A percentile compares a stretch with the other conserved stretches of the same genome.
Evolutionary conservation across 2,113 vertebrate genomes (phyloP).

Genomic region (Andinoacara biseriatus): DNA sequence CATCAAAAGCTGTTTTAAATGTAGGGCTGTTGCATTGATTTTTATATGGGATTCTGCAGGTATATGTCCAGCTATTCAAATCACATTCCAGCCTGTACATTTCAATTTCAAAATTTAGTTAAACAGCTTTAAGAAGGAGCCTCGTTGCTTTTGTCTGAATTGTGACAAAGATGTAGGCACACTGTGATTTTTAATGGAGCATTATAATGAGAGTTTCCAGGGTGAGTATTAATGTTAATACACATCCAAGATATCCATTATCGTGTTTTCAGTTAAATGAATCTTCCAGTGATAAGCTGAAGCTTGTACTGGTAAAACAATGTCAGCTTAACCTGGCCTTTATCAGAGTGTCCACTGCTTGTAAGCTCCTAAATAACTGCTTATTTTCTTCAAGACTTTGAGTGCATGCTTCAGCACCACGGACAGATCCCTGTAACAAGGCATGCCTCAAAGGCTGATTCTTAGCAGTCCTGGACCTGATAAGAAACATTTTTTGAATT

Average conservation of each 20-base stretch:
- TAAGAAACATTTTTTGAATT: neutral
- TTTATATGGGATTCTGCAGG: neutral
- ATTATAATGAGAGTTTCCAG: neutral
- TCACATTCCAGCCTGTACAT: neutral
- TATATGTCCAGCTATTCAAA: neutral
- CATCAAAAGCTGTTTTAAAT: neutral
- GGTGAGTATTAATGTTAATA: neutral
- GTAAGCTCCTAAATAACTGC: slow-evolving; percentile 4
- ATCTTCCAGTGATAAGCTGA: slow-evolving; percentile 16
- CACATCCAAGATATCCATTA: neutral
- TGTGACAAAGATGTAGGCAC: slow-evolving; percentile 2
- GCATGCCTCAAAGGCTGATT: neutral
- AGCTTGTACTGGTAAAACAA: slow-evolving; percentile 9
- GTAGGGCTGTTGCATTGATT: neutral
- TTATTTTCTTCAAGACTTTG: slow-evolving; percentile 10
- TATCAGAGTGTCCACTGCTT: slow-evolving; percentile 10
- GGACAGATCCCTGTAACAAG: slow-evolving; percentile 54
- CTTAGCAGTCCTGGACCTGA: neutral
- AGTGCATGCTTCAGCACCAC: slow-evolving; percentile 63
- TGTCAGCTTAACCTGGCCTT: slow-evolving; percentile 42
- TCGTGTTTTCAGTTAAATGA: slow-evolving; percentile 11
- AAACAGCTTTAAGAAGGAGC: slow-evolving; percentile 5
- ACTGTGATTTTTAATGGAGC: slow-evolving; percentile 4
- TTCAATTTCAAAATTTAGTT: neutral
- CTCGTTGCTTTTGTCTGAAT: neutral